A percentile compares a stretch with the other conserved stretches of the same genome.
Conservation (phyloP, 1,140 invertebrate genomes). For the Parasteatoda tepidariorum region DNA sequence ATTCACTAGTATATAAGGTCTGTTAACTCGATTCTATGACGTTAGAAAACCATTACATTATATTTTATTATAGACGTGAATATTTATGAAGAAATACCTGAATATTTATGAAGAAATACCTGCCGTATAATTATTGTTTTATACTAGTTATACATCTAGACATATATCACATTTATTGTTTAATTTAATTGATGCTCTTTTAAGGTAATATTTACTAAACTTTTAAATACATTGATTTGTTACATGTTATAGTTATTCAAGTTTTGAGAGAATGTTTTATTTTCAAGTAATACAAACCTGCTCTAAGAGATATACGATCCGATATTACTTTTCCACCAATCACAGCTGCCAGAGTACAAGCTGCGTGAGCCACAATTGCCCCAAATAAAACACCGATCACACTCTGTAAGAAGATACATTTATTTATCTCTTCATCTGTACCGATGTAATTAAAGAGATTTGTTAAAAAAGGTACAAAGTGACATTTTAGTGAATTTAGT, state of each 20-base stretch:
- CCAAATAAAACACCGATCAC: conserved; percentile 93
- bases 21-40: too few relatives aligned
- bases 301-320: conserved; percentile 92
- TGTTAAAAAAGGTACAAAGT: too few relatives aligned
- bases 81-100: too few relatives aligned
- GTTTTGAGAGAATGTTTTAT: not conserved
- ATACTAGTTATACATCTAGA: not conserved
- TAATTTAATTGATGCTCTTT: not conserved
- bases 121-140: not conserved
- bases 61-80: too few relatives aligned
- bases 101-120: not conserved
- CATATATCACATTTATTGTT: not conserved
- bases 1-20: too few relatives aligned
- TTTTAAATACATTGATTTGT: not conserved
- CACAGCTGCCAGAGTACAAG: conserved; percentile 97
- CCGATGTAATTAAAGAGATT: too few relatives aligned
- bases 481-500: too few relatives aligned
- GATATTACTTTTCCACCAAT: conserved; percentile 95
- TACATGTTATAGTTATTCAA: not conserved
- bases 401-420: conserved; percentile 76
- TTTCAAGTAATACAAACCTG: conserved; percentile 73
- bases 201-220: not conserved
- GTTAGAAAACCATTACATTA: too few relatives aligned
- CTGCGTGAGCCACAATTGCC: conserved; percentile 89
- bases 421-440: too few relatives aligned